Percentiles rank a stretch among this genome's conserved stretches.
phyloP scores from a whole-genome alignment of 2,797 vertebrate genomes.

The Basileuterus tristriatus region DNA sequence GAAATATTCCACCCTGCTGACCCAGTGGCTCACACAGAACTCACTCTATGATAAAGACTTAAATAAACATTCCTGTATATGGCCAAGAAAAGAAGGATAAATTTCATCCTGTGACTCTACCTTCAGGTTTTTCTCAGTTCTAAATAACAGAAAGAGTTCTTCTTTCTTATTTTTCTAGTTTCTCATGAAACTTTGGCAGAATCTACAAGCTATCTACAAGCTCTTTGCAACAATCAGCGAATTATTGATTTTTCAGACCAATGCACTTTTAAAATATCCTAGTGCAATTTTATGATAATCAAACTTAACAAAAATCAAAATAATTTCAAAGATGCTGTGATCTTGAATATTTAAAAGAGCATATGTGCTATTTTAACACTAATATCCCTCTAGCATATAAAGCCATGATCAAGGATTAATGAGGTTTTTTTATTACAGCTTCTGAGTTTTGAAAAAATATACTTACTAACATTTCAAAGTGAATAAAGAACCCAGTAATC shows the following conservation, averaged over 20 bases:
- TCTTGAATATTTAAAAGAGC: neutral
- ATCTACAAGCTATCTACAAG: neutral
- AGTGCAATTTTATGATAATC: neutral
- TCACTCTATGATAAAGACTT: neutral
- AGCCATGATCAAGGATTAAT: neutral
- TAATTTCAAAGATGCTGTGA: neutral
- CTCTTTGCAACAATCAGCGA: neutral
- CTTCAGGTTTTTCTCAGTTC: neutral
- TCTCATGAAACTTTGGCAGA: neutral
- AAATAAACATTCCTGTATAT: fast-evolving
- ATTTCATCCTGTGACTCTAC: neutral
- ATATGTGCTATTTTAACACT: neutral
- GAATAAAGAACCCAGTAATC: neutral
- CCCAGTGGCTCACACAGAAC: neutral
- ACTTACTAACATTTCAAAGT: neutral
- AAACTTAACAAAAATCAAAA: neutral
- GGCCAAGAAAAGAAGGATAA: neutral
- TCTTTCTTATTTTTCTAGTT: neutral
- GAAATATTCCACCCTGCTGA: neutral
- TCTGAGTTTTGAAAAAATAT: neutral
- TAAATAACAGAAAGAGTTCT: neutral
- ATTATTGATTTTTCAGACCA: neutral
- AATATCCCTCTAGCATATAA: neutral
- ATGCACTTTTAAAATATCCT: neutral
- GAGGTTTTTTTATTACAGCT: neutral